Conservation (phyloP, 2,113 vertebrate species). For the Ahaetulla prasina region DNA sequence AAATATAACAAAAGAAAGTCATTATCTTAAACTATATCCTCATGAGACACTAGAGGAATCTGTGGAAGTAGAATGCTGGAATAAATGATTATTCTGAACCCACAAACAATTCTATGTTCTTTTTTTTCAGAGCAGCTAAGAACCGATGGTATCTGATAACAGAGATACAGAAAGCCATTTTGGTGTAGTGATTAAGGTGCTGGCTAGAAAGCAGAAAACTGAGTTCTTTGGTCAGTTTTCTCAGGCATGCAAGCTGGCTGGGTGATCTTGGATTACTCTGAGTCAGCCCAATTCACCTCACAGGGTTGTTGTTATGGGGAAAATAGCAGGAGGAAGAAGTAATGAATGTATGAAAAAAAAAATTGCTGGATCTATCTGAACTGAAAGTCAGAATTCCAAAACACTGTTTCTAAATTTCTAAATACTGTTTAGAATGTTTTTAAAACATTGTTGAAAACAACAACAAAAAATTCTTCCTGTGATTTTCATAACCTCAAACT, state of each 20-base stretch:
- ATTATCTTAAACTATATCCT: neutral
- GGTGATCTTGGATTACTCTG: neutral
- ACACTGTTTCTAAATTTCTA: neutral
- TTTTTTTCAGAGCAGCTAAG: neutral
- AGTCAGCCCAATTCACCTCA: neutral
- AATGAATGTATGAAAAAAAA: neutral
- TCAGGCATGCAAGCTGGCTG: neutral
- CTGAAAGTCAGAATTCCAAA: conserved; percentile 22
- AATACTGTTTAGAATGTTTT: neutral
- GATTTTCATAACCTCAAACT: conserved; percentile 6
- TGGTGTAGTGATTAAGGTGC: neutral
- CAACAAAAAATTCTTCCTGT: neutral
- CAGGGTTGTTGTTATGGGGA: neutral
- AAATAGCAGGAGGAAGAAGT: neutral
- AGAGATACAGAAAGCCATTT: neutral
- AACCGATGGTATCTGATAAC: neutral
- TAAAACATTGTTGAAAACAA: conserved; percentile 3
- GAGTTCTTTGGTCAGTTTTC: neutral
- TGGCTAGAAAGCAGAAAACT: neutral
- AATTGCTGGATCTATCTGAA: conserved; percentile 25
- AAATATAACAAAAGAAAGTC: neutral
- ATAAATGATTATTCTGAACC: neutral
- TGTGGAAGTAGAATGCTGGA: neutral
- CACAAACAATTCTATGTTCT: neutral
- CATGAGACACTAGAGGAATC: neutral